A percentile compares a stretch with the other conserved stretches of the same genome.
Evolutionary conservation across 2,888 invertebrate genomes (phyloP).

Genomic region (Callinectes sapidus): DNA sequence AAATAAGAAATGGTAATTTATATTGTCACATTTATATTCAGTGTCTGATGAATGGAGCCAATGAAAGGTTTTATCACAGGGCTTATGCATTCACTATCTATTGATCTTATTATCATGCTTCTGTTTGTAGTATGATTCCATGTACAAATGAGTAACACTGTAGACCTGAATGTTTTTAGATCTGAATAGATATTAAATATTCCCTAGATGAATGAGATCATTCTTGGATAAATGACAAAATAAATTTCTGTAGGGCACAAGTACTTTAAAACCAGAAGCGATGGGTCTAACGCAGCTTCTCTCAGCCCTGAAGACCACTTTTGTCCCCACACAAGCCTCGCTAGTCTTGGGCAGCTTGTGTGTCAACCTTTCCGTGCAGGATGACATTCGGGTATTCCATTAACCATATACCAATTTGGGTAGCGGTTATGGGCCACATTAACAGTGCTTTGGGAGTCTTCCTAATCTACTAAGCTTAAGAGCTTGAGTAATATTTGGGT

Average conservation of each 20-base stretch:
- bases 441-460: neutral
- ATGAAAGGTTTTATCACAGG: neutral
- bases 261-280: conserved; percentile 56
- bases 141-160: neutral
- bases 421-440: conserved; percentile 24
- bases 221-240: conserved; percentile 7
- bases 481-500: conserved; percentile 39
- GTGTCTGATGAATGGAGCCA: neutral
- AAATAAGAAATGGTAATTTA: neutral
- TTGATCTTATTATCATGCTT: neutral
- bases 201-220: neutral
- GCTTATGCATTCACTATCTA: neutral
- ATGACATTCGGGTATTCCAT: conserved; percentile 52
- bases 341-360: conserved; percentile 56
- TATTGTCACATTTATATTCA: neutral
- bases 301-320: conserved; percentile 54
- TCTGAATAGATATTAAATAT: neutral
- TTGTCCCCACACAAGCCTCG: conserved; percentile 59
- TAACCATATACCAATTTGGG: conserved; percentile 30
- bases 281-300: conserved; percentile 61
- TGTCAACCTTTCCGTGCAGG: conserved; percentile 45
- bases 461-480: neutral
- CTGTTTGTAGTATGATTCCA: neutral
- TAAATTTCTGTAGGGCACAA: conserved; percentile 55
- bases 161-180: neutral